Evolutionary conservation across 2,888 invertebrate genomes (phyloP), one percentile per base, ranked within the genome.

Genomic region (Resseliella maxima): DNA sequence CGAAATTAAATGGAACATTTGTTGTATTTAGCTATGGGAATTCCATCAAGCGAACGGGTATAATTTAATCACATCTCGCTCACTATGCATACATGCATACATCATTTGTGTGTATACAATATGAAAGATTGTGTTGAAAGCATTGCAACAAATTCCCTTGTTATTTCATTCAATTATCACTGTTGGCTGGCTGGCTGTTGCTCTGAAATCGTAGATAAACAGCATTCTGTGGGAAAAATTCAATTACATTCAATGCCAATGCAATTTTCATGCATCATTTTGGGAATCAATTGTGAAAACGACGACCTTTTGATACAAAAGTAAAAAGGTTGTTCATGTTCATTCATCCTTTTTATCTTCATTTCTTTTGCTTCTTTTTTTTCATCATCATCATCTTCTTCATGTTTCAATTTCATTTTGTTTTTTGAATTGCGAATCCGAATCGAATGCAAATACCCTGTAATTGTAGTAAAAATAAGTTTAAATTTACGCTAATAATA

Each of bases 381-480:
- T 59, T 59, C 12, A 21, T 50, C n/a, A n/a, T n/a, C n/a, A n/a
- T n/a, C n/a, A n/a, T n/a, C n/a, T n/a, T n/a, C n/a, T n/a, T n/a
- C n/a, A n/a, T n/a, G n/a, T n/a, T n/a, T n/a, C n/a, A n/a, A n/a
- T n/a, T n/a, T n/a, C n/a, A n/a, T 18, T 18, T 59, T 27, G 5
- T 24, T 24, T 3, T 27, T 2, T 72, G 15, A 31, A 72, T 31
- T 24, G 24, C 59, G 50, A 50, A 50, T 12, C 31, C 72, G 72
- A 72, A 31, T 72, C 72, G 72, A 72, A 31, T 72, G 72, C 72
- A n/a, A 72, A 72, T 72, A 72, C 72, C 72, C 72, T 72, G 72
- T 72, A 72, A 72, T 72, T 72, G 72, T 35, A 72, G 35, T 72
- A 72, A 72, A 72, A 72, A 31, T n/a, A 72, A 72, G 15, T 72